These are phyloP conservation scores for Sebastes hubbsi DNA, from an alignment of 2,797 vertebrate species.

Conservation along the genomic window DNA sequence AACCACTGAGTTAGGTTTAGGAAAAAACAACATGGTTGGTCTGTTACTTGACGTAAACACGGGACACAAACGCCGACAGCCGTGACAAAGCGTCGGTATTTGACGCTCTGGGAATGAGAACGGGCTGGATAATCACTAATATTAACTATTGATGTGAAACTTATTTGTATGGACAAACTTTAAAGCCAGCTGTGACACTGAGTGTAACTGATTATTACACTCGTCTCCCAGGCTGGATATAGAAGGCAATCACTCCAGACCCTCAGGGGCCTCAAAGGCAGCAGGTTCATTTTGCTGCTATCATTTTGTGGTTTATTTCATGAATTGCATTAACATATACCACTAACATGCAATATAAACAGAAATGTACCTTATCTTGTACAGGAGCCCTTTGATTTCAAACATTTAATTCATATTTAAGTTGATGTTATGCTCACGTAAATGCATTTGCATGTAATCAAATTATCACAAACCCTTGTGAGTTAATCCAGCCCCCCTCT, in stretches of 20 bases:
- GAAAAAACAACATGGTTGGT: too few relatives aligned
- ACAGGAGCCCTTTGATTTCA: not conserved
- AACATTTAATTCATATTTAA: not conserved
- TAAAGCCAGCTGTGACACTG: not conserved
- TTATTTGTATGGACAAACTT: not conserved
- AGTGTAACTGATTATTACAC: not conserved
- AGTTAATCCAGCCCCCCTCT: not conserved
- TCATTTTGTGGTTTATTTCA: not conserved
- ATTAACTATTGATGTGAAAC: not conserved
- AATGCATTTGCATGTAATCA: not conserved
- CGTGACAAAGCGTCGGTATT: too few relatives aligned
- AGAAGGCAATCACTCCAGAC: not conserved
- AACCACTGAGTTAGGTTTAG: too few relatives aligned
- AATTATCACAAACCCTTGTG: not conserved
- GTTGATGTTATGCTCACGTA: not conserved
- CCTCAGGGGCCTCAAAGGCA: not conserved
- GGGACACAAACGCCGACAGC: too few relatives aligned
- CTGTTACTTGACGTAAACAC: too few relatives aligned
- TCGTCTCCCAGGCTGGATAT: not conserved
- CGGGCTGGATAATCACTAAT: not conserved
- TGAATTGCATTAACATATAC: not conserved
- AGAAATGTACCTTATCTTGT: not conserved
- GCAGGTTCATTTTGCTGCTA: not conserved
- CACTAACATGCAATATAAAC: not conserved
- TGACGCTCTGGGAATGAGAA: too few relatives aligned